phyloP scores from a whole-genome alignment of 35 echinoderm and acorn worm genomes.

The Hemicentrotus pulcherrimus region DNA sequence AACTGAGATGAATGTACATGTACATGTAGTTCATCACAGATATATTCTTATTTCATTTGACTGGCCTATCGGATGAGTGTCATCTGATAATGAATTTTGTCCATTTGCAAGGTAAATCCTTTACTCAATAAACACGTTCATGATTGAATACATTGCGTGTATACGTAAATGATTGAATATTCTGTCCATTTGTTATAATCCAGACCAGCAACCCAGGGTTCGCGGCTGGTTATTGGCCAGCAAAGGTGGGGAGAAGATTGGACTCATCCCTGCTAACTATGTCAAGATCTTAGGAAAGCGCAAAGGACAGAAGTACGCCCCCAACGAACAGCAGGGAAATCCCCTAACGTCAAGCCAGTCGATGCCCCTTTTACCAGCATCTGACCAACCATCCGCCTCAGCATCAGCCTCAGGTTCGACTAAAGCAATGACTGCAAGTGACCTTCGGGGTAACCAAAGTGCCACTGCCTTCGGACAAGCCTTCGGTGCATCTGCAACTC shows the following conservation, averaged over 20 bases:
- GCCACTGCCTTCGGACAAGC: not conserved
- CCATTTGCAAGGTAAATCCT: too few species aligned
- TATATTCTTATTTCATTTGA: too few species aligned
- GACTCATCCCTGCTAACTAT: slow-evolving; percentile 95
- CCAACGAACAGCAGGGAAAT: slow-evolving; percentile 36
- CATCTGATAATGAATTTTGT: too few species aligned
- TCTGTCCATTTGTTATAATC: not conserved
- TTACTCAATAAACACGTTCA: too few species aligned
- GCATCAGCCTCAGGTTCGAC: not conserved
- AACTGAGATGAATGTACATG: too few species aligned
- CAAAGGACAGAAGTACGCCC: slow-evolving; percentile 64
- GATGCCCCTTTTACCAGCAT: not conserved
- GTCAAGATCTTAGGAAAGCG: slow-evolving; percentile 90
- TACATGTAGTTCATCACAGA: too few species aligned
- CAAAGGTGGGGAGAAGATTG: slow-evolving; percentile 70
- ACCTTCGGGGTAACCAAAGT: not conserved
- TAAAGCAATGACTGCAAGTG: not conserved
- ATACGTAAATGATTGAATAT: too few species aligned
- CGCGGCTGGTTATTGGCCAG: slow-evolving; percentile 95
- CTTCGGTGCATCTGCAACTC: not conserved
- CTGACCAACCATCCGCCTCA: not conserved
- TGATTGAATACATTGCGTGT: too few species aligned
- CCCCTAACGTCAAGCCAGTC: not conserved
- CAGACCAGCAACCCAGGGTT: slow-evolving; percentile 92
- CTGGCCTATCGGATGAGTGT: too few species aligned